Evolutionary conservation across 2,888 invertebrate species (phyloP), one percentile per base, ranked within the genome.

Genomic region (Clunio marinus): DNA sequence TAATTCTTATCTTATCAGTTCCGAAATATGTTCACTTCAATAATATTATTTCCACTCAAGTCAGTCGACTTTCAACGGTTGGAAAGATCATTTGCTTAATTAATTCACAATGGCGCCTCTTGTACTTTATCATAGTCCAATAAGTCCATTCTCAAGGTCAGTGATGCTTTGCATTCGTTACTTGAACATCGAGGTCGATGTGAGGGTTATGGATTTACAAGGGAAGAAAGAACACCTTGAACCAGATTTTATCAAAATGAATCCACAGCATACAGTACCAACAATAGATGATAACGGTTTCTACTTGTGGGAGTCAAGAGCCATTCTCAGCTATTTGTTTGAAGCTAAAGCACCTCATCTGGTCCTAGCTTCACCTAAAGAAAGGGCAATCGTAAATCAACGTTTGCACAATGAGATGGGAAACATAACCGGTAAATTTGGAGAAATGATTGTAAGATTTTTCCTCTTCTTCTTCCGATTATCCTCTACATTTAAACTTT

Each of bases 201-300:
- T 82, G 0, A 78, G 84, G 75, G 77, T 81, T 66, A 74, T 85
- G 0, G 78, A 85, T 77, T 78, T 85, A 71, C 80, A 83, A 57
- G 78, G 80, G 72, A 84, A 84, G 74, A 84, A 84, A 74, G 83
- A 85, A 72, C 85, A 86, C 72, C 72, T 83, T 1, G 78, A 79
- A 69, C 81, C 82, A 62, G 82, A 80, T 71, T 85, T 84, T 71
- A 70, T 81, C 57, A 80, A 84, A 77, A 80, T 85, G 59, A 86
- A 86, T 74, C 86, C 86, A 8, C 86, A 86, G 73, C 86, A 87
- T 74, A 83, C 83, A 69, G 77, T 88, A 1, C 88, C 88, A 7
- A 87, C 87, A 13, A 77, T 88, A 69, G 83, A 84, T 20, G 88
- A 88, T 74, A 81, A 84, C 68, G 86, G 84, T n/a, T 86, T 86